A percentile compares a stretch with the other conserved stretches of the same genome.
phyloP scores from a whole-genome alignment of 2,797 vertebrate genomes.

The Eidolon dupreanum region DNA sequence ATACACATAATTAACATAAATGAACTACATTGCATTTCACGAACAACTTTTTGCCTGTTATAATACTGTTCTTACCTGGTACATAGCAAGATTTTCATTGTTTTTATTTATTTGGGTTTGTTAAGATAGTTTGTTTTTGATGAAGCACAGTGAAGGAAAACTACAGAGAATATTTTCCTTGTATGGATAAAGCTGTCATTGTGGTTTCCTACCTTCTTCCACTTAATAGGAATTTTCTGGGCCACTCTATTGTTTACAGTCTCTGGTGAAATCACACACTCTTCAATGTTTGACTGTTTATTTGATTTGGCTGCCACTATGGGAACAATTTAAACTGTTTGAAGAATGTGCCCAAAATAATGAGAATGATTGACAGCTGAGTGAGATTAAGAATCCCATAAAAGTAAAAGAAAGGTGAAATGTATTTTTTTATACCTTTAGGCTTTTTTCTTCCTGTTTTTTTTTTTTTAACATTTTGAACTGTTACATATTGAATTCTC shows the following conservation, averaged over 20 bases:
- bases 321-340: conserved; percentile 64
- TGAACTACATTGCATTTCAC: background rate
- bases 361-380: conserved; percentile 64
- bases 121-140: background rate
- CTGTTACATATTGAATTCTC: background rate
- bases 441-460: background rate
- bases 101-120: background rate
- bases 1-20: background rate
- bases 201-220: background rate
- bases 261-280: conserved; percentile 58
- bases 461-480: background rate
- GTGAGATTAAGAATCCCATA: conserved; percentile 64
- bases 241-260: background rate
- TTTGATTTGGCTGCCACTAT: conserved; percentile 61
- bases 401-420: conserved; percentile 35
- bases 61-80: background rate
- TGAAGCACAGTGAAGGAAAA: background rate
- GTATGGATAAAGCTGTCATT: conserved; percentile 15
- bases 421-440: conserved; percentile 1
- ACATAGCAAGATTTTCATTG: background rate
- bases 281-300: conserved; percentile 46
- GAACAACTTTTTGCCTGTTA: background rate
- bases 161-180: conserved; percentile 4
- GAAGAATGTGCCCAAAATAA: conserved; percentile 70
- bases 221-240: conserved; percentile 20